A percentile compares a stretch with the other conserved stretches of the same genome.
phyloP scores from a whole-genome alignment of 2,113 vertebrate species.

The Notothenia rossii region DNA sequence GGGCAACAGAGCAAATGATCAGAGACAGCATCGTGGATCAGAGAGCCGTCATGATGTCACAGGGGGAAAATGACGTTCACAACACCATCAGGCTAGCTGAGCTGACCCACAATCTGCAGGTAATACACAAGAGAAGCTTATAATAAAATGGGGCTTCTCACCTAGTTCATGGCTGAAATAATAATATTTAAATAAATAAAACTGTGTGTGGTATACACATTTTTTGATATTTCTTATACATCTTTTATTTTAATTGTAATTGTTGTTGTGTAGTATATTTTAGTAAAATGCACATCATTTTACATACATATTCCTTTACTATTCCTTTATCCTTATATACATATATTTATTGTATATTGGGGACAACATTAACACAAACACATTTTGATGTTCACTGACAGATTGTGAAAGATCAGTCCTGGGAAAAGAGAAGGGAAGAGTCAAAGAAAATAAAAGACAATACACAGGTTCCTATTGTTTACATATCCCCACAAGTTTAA shows the following conservation, averaged over 20 bases:
- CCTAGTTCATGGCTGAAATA: not conserved
- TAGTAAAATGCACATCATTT: no score
- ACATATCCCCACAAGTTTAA: not conserved
- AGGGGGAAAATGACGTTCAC: constrained; percentile 40
- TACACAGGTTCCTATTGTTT: constrained; percentile 52
- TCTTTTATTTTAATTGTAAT: no score
- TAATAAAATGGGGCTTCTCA: not conserved
- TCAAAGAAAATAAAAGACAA: constrained; percentile 62
- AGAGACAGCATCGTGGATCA: constrained; percentile 74
- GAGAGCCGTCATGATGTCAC: constrained; percentile 73
- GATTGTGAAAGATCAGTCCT: constrained; percentile 81
- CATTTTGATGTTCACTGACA: constrained; percentile 41
- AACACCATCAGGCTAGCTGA: constrained; percentile 73
- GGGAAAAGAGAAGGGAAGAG: constrained; percentile 71
- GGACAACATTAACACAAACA: no score
- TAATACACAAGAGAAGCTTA: constrained; percentile 40
- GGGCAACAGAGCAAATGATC: constrained; percentile 45
- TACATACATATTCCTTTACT: no score
- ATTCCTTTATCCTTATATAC: no score
- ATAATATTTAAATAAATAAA: no score
- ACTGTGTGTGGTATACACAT: no score
- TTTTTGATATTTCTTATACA: no score
- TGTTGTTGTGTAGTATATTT: no score
- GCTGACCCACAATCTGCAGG: constrained; percentile 85
- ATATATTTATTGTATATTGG: no score